Conservation (phyloP, 2,113 vertebrate species). For the Protobothrops mucrosquamatus region DNA sequence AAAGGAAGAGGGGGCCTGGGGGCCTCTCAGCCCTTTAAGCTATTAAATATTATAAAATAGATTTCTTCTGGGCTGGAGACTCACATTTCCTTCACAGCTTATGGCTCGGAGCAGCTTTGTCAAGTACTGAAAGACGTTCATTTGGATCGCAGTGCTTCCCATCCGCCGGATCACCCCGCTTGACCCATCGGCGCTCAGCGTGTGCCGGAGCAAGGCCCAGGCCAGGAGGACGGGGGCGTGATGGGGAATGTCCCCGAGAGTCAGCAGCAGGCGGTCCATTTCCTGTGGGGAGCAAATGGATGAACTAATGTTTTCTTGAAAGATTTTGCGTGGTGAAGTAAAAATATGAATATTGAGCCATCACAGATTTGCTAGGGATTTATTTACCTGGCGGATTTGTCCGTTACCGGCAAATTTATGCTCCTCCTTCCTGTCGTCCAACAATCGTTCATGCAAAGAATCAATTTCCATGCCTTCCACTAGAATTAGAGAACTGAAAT, state of each 20-base stretch:
- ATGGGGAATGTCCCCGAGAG: constrained; percentile 88
- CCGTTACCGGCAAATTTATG: constrained; percentile 84
- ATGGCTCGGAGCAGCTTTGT: constrained; percentile 84
- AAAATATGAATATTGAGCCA: neutral
- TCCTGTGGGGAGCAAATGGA: constrained; percentile 70
- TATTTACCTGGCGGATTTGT: constrained; percentile 81
- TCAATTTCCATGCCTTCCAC: constrained; percentile 98
- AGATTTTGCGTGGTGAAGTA: neutral
- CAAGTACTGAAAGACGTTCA: constrained; percentile 91
- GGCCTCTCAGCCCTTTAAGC: neutral
- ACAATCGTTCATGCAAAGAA: constrained; percentile 88
- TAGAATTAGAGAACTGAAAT: constrained; percentile 91
- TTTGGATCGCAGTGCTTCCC: constrained; percentile 87
- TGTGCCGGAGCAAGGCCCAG: constrained; percentile 94
- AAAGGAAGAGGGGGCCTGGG: accelerated
- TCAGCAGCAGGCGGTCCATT: constrained; percentile 88
- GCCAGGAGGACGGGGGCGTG: constrained; percentile 89
- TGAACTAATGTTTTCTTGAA: neutral
- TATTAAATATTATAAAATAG: neutral
- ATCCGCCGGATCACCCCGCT: constrained; percentile 78
- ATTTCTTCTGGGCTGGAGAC: constrained; percentile 35
- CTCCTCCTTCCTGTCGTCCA: constrained; percentile 86
- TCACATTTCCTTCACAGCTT: constrained; percentile 87
- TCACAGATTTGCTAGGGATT: neutral
- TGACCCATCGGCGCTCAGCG: constrained; percentile 82